Evolutionary conservation across 2,797 vertebrate species (phyloP), one percentile per base, ranked within the genome.

Genomic region (Pseudochaenichthys georgianus): DNA sequence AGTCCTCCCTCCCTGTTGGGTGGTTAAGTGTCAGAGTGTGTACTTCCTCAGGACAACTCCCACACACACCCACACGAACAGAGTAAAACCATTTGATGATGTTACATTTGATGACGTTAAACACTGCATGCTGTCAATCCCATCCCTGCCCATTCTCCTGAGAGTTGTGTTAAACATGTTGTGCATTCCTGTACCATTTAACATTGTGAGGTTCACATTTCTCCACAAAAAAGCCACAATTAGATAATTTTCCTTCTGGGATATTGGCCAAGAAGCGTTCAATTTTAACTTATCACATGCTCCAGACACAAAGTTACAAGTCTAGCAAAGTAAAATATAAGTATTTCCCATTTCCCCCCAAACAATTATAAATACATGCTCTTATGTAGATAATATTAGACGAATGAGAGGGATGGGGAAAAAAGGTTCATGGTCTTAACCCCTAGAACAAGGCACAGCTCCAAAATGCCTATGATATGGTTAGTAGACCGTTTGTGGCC

Each of bases 21-120:
- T 78, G 64, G 61, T 75, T 83, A 54, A 3, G 13, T 80, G 76
- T 87, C 70, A 82, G 85, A 82, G 88, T 78, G 86, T 85, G 70
- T 45, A 67, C 82, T 87, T 92, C 89, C 90, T 87, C 62, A 74
- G 68, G 64, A 82, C 70, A 80, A 72, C 68, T 13, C 62, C 53
- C 79, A 70, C 13, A 67, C 55, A 52, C 28, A 64, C 61, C 59
- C 69, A 57, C 64, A 70, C 64, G 58, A 61, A 68, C 50, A 11
- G 13, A 34, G 50, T 31, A 59, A 80, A 84, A 34, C 21, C 61
- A 64, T 53, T 72, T 23, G 64, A 85, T 64, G 76, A 81, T 7
- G 43, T 47, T 53, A 38, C 28, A 68, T 0, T 7, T 52, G 64
- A 84, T 70, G 81, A 82, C 75, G 47, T 57, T 12, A 69, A 64